Evolutionary conservation across 1,140 invertebrate species (phyloP).

Genomic region (Hypsibius dujardini): DNA sequence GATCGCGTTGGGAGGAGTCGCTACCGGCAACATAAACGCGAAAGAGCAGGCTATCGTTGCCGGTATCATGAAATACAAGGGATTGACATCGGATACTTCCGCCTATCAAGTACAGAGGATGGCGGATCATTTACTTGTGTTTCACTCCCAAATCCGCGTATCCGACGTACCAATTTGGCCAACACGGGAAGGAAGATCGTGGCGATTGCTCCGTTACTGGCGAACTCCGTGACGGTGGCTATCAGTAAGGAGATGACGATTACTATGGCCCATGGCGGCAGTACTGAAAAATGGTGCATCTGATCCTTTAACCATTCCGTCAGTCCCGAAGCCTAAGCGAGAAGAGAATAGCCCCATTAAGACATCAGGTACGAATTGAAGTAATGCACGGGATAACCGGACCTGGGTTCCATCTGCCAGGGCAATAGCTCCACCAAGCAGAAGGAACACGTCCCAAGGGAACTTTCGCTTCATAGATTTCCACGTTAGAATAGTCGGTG

Average conservation of each 20-base stretch:
- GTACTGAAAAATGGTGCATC: constrained; percentile 28
- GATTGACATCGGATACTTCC: constrained; percentile 42
- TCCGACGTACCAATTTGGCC: constrained; percentile 46
- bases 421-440: constrained; percentile 61
- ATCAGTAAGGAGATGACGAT: constrained; percentile 34
- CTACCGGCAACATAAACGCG: constrained; percentile 56
- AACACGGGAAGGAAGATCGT: constrained; percentile 62
- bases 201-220: constrained; percentile 64
- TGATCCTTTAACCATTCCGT: constrained; percentile 51
- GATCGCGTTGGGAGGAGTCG: constrained; percentile 81
- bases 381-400: background rate
- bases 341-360: no score
- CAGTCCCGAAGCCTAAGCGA: constrained; percentile 44
- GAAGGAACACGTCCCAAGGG: constrained; percentile 37
- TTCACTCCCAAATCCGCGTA: background rate
- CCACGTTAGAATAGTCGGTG: constrained; percentile 31
- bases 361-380: no score
- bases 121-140: background rate
- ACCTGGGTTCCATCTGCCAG: constrained; percentile 58
- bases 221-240: constrained; percentile 55
- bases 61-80: constrained; percentile 68
- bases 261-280: constrained; percentile 31
- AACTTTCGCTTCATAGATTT: constrained; percentile 31
- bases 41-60: constrained; percentile 57
- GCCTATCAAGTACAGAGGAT: constrained; percentile 29